Evolutionary conservation across 2,888 invertebrate species (phyloP), one percentile per base, ranked within the genome.

Genomic region (Dynastes hyllus): DNA sequence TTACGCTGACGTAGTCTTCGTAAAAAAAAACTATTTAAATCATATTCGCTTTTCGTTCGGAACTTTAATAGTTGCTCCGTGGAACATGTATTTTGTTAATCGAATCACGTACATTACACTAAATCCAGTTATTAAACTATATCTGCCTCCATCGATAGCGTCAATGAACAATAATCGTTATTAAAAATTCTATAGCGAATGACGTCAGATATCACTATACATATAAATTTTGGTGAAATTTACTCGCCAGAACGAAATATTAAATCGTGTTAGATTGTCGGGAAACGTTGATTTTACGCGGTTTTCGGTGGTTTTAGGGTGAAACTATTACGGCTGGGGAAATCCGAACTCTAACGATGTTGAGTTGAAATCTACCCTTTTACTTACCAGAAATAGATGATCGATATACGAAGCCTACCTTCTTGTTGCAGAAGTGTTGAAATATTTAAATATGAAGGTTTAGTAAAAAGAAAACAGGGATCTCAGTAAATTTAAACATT

Each of bases 301-400:
- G 22, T 58, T 22, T 16, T 58, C 22, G 13, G 55, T 22, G 55
- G 22, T 58, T 16, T 53, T 58, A 16, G 55, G 55, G 55, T 58
- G 55, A 22, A 58, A 58, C 55, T 58, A 58, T 58, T 58, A 58
- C 9, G 22, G 22, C 22, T 58, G 55, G 32, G 63, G 32, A 63
- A 63, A 63, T 63, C 63, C 63, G 27, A 29, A 32, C 63, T 9
- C n/a, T 6, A 32, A 63, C 29, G 63, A 13, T 63, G 29, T 58
- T 0, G 22, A 22, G 22, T 16, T 58, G 55, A 58, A 58, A 58
- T 16, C 55, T 58, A 58, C 55, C 55, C 22, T 58, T 58, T 58
- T 58, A 58, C 55, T 58, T 55, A 75, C 61, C 73, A 63, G 61
- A 75, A 75, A 75, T 61, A 75, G 73, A 75, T 40, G 63, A 75